Base-by-base conservation (phyloP, 2,797 vertebrate species). In the Macroramphosus scolopax region DNA sequence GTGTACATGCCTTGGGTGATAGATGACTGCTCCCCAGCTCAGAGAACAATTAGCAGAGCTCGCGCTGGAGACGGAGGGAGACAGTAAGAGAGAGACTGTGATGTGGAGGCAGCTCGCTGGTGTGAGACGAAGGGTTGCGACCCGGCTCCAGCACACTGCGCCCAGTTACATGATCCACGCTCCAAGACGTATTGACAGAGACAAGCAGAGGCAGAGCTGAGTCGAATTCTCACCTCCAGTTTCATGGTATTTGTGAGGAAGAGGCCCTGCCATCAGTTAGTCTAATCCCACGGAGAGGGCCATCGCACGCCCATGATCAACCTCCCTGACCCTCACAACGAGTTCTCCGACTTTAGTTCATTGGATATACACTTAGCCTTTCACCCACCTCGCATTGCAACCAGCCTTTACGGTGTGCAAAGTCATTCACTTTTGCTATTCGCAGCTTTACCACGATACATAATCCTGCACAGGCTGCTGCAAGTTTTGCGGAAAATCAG, bases 1-100 rank as follows among this genome's bases (percentile, higher is more conserved):
- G 41, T 15, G 33, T 29, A 36, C 26, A 32, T 48, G 60, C 59
- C 72, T 64, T 35, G 1, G 63, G 61, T 74, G 74, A 77, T 71
- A 68, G 57, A 56, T 39, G 8, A 58, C 40, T 32, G 40, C 48
- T 67, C 63, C 60, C 36, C 26, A 37, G 61, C 44, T 32, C 22
- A 1, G 16, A 65, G 45, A 61, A 75, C 68, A 77, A 79, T 80
- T 77, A 78, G 49, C 61, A 53, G 36, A 17, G 52, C 26, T 32
- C 46, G 40, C 43, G 14, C 42, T 38, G 42, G 29, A 58, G 57
- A 49, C 22, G 40, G n/a, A 39, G 31, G 28, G 22, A 33, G 43
- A 13, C 17, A 56, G 36, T 43, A 30, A 56, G 51, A 64, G 34
- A 59, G 6, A 49, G n/a, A n/a, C n/a, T n/a, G n/a, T n/a, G n/a